Percentiles rank a stretch among this genome's conserved stretches.
These are phyloP conservation scores for Drosophila lowei DNA, from an alignment of 1,140 invertebrate species.

Conservation along the genomic window DNA sequence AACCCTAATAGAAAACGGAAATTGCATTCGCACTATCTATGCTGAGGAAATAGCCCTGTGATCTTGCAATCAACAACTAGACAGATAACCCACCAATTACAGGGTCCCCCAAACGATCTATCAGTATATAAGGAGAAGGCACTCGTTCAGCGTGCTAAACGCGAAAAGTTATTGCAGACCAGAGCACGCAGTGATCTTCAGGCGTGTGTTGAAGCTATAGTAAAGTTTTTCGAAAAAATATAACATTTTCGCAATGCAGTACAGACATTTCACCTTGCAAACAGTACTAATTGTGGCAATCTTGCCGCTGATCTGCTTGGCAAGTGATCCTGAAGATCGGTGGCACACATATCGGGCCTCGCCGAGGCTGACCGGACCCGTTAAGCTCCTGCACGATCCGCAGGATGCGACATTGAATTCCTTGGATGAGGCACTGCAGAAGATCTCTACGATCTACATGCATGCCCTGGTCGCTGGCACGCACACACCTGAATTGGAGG, in stretches of 20 bases:
- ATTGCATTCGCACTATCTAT: slow-evolving; percentile 35
- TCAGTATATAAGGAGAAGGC: slow-evolving; percentile 43
- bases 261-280: not conserved
- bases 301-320: slow-evolving; percentile 13
- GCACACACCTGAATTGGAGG: slow-evolving; percentile 66
- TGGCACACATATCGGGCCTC: slow-evolving; percentile 43
- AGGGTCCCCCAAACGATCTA: not conserved
- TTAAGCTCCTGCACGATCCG: slow-evolving; percentile 37
- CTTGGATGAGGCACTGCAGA: slow-evolving; percentile 58
- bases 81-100: slow-evolving; percentile 42
- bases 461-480: slow-evolving; percentile 71
- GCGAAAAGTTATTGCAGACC: slow-evolving; percentile 46
- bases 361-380: slow-evolving; percentile 54
- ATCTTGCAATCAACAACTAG: slow-evolving; percentile 33
- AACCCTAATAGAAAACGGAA: slow-evolving; percentile 46
- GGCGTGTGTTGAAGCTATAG: slow-evolving; percentile 43
- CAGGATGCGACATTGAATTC: slow-evolving; percentile 57
- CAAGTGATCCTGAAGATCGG: not conserved
- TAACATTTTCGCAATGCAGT: slow-evolving; percentile 3
- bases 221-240: not conserved
- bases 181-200: slow-evolving; percentile 66
- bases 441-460: slow-evolving; percentile 71
- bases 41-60: slow-evolving; percentile 36
- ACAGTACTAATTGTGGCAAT: not conserved
- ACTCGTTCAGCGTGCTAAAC: not conserved